phyloP scores from a whole-genome alignment of 2,797 vertebrate genomes.

The Crax fasciolata region DNA sequence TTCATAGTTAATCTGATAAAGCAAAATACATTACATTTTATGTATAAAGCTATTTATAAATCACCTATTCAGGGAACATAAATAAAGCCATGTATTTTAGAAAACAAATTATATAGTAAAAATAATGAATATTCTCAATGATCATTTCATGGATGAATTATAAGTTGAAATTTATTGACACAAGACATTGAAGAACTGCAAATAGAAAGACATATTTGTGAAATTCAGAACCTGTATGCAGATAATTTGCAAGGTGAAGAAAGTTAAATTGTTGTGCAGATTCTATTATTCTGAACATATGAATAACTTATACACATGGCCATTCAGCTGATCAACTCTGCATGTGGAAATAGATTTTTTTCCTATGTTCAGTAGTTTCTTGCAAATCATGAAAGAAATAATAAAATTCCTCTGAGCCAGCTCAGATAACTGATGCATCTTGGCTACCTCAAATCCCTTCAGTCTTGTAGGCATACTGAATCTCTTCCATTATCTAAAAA shows the following conservation, averaged over 20 bases:
- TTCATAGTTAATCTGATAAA: slow-evolving; percentile 9
- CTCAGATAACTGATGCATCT: not conserved
- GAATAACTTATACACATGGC: not conserved
- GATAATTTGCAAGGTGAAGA: not conserved
- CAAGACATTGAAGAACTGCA: not conserved
- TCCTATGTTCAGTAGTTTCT: not conserved
- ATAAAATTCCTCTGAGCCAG: not conserved
- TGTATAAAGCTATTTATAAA: slow-evolving; percentile 14
- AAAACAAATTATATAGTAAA: not conserved
- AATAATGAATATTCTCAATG: slow-evolving; percentile 28
- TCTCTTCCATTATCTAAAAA: not conserved
- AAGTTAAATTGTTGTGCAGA: not conserved
- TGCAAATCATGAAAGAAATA: not conserved
- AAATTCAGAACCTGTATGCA: not conserved
- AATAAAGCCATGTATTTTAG: slow-evolving; percentile 18
- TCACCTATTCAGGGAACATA: not conserved
- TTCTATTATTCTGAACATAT: not conserved
- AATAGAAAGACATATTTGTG: not conserved
- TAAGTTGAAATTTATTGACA: slow-evolving; percentile 24
- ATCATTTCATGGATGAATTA: not conserved
- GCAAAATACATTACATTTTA: not conserved
- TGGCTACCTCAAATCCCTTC: not conserved
- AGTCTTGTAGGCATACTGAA: not conserved
- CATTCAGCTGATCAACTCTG: not conserved
- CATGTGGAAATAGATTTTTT: not conserved